Evolutionary conservation across 2,888 invertebrate species (phyloP).

Genomic region (Drosophila trichaetosa): DNA sequence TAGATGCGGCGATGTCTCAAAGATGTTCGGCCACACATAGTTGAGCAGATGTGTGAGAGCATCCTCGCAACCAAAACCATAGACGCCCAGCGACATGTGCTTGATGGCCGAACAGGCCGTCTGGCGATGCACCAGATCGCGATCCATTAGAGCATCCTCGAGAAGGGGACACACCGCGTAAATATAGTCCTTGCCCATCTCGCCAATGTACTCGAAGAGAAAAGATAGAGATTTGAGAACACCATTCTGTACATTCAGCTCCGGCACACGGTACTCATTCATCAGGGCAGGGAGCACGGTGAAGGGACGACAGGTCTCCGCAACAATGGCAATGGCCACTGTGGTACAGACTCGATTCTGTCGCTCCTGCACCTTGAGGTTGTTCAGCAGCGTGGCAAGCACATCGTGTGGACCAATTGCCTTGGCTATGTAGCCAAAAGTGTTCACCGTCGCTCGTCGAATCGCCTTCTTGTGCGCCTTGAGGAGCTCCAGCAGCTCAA

Average conservation of each 20-base stretch:
- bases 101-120: conserved; percentile 99
- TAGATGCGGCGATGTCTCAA: conserved; percentile 99
- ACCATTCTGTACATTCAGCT: conserved; percentile 99
- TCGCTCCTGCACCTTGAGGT: conserved; percentile 99
- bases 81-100: conserved; percentile 99
- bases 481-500: conserved; percentile 97
- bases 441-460: conserved; percentile 98
- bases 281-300: conserved; percentile 99
- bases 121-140: conserved; percentile 99
- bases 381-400: conserved; percentile 97
- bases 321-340: conserved; percentile 99
- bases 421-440: conserved; percentile 99
- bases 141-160: conserved; percentile 99
- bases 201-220: conserved; percentile 99
- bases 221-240: conserved; percentile 99
- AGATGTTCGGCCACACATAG: conserved; percentile 99
- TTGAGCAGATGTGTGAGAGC: conserved; percentile 98
- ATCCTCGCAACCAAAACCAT: conserved; percentile 99
- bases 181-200: conserved; percentile 99
- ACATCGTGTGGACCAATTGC: conserved; percentile 99
- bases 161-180: conserved; percentile 99
- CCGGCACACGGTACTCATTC: conserved; percentile 99
- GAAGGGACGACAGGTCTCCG: conserved; percentile 99
- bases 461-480: conserved; percentile 99
- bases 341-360: conserved; percentile 99